Conservation (phyloP, 2,888 invertebrate genomes). For the Epirrhoe tristata region DNA sequence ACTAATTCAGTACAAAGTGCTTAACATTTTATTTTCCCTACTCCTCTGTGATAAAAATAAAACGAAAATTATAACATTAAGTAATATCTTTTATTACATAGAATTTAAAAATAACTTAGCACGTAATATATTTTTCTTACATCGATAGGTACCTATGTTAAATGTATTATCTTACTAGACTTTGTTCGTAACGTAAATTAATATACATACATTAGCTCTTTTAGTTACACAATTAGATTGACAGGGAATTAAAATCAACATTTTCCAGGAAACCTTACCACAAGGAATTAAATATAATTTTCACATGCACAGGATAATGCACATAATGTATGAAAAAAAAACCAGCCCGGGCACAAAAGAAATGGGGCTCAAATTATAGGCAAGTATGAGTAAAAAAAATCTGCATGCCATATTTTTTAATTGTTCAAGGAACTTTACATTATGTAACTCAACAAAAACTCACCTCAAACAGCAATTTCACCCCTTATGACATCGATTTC, state of each 20-base stretch:
- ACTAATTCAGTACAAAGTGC: constrained; percentile 48
- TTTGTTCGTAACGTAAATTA: constrained; percentile 64
- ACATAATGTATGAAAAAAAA: too few relatives aligned
- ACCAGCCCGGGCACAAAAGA: too few relatives aligned
- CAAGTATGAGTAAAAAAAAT: too few relatives aligned
- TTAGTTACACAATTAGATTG: not conserved
- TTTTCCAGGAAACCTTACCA: not conserved
- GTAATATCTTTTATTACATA: constrained; percentile 70
- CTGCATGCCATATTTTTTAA: too few relatives aligned
- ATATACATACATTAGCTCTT: constrained; percentile 10
- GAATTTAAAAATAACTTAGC: constrained; percentile 72
- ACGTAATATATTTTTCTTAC: constrained; percentile 55
- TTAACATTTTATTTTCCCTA: constrained; percentile 29
- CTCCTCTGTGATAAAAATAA: constrained; percentile 19
- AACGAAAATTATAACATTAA: constrained; percentile 42
- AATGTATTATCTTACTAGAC: constrained; percentile 54
- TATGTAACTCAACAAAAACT: too few relatives aligned
- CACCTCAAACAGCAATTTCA: too few relatives aligned
- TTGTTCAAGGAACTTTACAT: too few relatives aligned
- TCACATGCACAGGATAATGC: too few relatives aligned
- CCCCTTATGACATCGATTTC: too few relatives aligned
- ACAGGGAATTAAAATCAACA: not conserved
- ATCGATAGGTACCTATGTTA: constrained; percentile 34
- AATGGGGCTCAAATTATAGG: too few relatives aligned
- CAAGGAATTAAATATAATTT: not conserved